Conservation (phyloP, 2,113 vertebrate species). For the Seriola quinqueradiata region DNA sequence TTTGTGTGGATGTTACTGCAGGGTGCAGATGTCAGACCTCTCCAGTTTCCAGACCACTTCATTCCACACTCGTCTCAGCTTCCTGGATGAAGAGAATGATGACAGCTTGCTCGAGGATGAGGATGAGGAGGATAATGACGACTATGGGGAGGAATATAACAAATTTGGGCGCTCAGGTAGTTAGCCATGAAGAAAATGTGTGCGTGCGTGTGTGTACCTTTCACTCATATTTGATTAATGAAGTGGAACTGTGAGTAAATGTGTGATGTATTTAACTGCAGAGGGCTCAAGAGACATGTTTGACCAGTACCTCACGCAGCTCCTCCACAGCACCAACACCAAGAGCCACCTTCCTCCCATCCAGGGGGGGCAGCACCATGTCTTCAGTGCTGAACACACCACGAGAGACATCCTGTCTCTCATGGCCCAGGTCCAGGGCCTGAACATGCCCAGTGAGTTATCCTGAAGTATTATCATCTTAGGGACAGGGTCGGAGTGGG, state of each 20-base stretch:
- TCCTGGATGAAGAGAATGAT: constrained; percentile 91
- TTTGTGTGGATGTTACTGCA: constrained; percentile 67
- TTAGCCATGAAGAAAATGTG: not conserved
- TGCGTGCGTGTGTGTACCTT: constrained; percentile 1
- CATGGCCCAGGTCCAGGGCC: constrained; percentile 94
- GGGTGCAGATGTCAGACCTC: constrained; percentile 93
- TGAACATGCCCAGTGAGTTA: constrained; percentile 91
- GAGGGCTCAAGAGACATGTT: constrained; percentile 88
- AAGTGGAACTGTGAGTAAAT: not conserved
- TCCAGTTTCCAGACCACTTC: constrained; percentile 95
- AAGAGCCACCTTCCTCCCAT: constrained; percentile 91
- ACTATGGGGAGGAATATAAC: constrained; percentile 85
- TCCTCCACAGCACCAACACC: constrained; percentile 90
- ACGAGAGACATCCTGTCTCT: constrained; percentile 95
- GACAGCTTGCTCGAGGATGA: constrained; percentile 88
- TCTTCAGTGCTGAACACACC: constrained; percentile 94
- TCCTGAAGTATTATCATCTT: not conserved
- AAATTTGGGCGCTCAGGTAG: constrained; percentile 83
- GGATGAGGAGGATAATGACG: constrained; percentile 78
- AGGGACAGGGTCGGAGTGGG: not conserved
- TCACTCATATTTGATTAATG: not conserved
- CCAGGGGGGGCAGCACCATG: constrained; percentile 85
- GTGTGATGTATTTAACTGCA: constrained; percentile 30
- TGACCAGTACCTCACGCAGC: constrained; percentile 93
- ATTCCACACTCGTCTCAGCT: constrained; percentile 94